These are phyloP conservation scores for Brachionus rubens DNA, from an alignment of 1,140 invertebrate species.

Conservation along the genomic window DNA sequence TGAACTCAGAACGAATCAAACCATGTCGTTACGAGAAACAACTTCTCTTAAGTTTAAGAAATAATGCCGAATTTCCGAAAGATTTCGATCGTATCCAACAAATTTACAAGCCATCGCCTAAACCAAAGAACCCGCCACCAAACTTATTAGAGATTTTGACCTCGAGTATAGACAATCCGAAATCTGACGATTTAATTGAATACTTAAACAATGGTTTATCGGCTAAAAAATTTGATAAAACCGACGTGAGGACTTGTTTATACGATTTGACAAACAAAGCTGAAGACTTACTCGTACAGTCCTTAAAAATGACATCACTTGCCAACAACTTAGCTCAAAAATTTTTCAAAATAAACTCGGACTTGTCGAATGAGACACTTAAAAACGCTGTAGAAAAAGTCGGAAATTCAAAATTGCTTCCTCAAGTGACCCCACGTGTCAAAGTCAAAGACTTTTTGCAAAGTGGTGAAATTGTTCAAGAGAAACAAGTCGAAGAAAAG, in stretches of 20 bases:
- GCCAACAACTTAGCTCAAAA: not conserved
- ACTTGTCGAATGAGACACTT: no score
- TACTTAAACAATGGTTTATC: not conserved
- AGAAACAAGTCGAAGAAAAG: not conserved
- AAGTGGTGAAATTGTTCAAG: not conserved
- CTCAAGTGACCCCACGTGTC: no score
- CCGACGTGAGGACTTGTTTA: not conserved
- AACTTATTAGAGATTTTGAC: not conserved
- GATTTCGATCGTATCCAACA: not conserved
- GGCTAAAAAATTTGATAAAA: not conserved
- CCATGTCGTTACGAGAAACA: not conserved
- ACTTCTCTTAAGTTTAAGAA: not conserved
- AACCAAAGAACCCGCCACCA: not conserved
- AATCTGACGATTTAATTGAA: not conserved
- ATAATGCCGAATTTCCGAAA: not conserved
- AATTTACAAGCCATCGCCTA: not conserved
- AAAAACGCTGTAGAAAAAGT: no score
- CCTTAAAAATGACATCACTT: not conserved
- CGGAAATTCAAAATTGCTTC: no score
- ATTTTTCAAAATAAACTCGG: no score
- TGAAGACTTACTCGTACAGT: not conserved
- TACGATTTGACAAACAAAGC: not conserved
- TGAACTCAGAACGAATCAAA: not conserved
- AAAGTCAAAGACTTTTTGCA: no score
- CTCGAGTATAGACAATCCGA: not conserved